phyloP scores from a whole-genome alignment of 2,888 invertebrate genomes.

The Cephus pygmeus region DNA sequence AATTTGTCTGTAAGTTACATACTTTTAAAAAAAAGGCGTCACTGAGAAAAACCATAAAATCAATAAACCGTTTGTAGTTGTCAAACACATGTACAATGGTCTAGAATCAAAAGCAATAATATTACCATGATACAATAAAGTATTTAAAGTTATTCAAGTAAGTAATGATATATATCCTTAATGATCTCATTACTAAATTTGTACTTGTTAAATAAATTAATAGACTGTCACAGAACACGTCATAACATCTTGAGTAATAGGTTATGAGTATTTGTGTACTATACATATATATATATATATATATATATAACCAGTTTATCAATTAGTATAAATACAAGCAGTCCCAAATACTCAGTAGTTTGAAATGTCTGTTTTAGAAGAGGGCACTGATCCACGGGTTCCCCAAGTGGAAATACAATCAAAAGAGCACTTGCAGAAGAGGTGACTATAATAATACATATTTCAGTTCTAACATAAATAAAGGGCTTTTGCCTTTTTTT shows the following conservation, averaged over 20 bases:
- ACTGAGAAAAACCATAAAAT: too few relatives aligned
- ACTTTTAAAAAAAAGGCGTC: too few relatives aligned
- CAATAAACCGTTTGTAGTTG: too few relatives aligned
- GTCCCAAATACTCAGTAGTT: neutral
- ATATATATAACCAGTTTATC: neutral
- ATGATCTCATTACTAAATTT: neutral
- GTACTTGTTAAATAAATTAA: neutral
- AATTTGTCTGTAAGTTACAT: too few relatives aligned
- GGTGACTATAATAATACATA: neutral
- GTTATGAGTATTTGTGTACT: neutral
- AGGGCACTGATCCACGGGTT: neutral
- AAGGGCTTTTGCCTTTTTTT: neutral
- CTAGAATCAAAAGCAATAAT: too few relatives aligned
- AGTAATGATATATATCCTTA: neutral
- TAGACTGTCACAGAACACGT: neutral
- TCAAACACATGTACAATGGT: too few relatives aligned
- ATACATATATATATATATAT: neutral
- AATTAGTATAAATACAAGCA: neutral
- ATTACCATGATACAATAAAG: neutral
- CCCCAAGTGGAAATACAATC: neutral
- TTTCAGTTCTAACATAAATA: neutral
- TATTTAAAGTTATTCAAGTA: neutral
- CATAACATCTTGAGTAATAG: neutral
- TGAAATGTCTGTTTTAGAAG: neutral
- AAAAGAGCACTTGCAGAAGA: neutral